Base-by-base conservation (phyloP, 1,140 invertebrate species). In the Pseudomyrmex cubaensis region DNA sequence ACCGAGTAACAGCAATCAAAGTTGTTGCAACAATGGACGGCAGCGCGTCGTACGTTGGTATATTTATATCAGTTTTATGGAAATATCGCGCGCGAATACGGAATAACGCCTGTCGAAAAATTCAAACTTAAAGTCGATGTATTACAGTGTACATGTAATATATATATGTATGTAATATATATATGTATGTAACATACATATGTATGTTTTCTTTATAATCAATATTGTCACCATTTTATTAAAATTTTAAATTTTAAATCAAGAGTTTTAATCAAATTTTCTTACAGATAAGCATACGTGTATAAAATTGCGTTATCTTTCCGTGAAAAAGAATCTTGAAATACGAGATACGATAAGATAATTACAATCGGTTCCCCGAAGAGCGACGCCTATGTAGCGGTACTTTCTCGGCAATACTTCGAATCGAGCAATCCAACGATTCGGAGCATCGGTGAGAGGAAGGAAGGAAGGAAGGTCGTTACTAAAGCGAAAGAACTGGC, bases 341-440 rank as follows among this genome's bases (percentile, higher is more conserved):
- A 52, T 4, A 13, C 44, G 13, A 25, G 7, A 61, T n/a, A 48
- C 2, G 46, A 64, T 50, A 50, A 13, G 48, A 44, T 50, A 57
- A 80, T 69, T 22, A 17, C 15, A 44, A 78, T 56, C 1, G 1
- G 17, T 67, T 35, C n/a, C 9, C 8, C n/a, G 25, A 44, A 17
- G 52, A 56, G 20, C 63, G 62, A 64, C 62, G 25, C 67, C 64
- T 74, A 64, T n/a, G 59, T 8, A n/a, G n/a, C 57, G 50, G 46
- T 61, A 54, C 35, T 66, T 50, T 56, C 64, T 20, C 46, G 83
- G 10, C 48, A 8, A 57, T 75, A 75, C 56, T 50, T 69, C n/a
- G 85, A 76, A 86, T 87, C 80, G 64, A 69, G 61, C 83, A 50
- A 82, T 86, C 73, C 48, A 22, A 62, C 46, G 72, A 17, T 56